These are phyloP conservation scores for Mermis nigrescens DNA, from an alignment of 2,888 invertebrate species.

Conservation along the genomic window DNA sequence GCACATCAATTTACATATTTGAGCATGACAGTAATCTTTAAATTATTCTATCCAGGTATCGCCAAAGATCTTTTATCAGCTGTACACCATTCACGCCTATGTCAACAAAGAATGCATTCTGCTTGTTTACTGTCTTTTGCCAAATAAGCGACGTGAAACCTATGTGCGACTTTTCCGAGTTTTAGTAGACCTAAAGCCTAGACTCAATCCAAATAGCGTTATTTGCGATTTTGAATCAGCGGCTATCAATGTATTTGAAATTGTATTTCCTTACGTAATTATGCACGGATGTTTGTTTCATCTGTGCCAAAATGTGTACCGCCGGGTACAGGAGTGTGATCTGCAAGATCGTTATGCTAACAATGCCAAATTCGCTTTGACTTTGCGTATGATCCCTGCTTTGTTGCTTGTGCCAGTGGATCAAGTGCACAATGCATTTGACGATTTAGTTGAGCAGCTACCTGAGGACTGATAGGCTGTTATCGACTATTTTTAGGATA, in stretches of 20 bases:
- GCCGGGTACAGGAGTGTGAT: too few relatives aligned
- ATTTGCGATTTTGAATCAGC: neutral
- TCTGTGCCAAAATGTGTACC: too few relatives aligned
- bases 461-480: neutral
- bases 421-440: too few relatives aligned
- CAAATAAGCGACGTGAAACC: neutral
- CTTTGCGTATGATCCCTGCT: neutral
- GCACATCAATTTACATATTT: too few relatives aligned
- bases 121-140: neutral
- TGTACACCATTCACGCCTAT: neutral
- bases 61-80: neutral
- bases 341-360: too few relatives aligned
- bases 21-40: too few relatives aligned
- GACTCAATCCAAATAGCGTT: neutral
- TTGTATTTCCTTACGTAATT: neutral
- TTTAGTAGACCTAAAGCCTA: neutral
- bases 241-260: neutral
- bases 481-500: neutral
- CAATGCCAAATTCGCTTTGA: too few relatives aligned
- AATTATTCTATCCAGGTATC: too few relatives aligned
- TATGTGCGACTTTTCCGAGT: neutral
- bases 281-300: neutral
- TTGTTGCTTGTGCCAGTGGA: neutral
- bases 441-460: too few relatives aligned
- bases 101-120: neutral